Base-by-base conservation (phyloP, 2,797 vertebrate species). In the Bovichtus diacanthus region DNA sequence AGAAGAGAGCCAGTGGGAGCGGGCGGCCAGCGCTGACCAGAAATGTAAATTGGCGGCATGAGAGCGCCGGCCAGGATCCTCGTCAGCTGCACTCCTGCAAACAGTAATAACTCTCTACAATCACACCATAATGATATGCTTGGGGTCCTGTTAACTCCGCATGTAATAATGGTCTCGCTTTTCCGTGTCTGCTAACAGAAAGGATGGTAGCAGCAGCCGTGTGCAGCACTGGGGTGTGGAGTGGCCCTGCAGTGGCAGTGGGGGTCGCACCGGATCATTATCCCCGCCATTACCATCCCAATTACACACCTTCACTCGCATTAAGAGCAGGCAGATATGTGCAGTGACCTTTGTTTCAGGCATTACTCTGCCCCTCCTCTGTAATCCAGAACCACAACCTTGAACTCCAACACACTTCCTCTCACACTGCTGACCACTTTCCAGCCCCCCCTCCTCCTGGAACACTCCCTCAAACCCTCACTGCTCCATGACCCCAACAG, bases 341-440 rank as follows among this genome's bases (percentile, higher is more conserved):
- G 76, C 78, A 36, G 75, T 92, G 90, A 93, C 94, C 91, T 95
- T 94, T 92, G 80, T 81, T 76, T 72, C 85, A 88, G 82, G 76
- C 78, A 85, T 82, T 77, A 75, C 78, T 83, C 79, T 23, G 66
- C 80, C 65, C 41, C 58, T 77, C 41, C 58, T 77, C 74, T 64
- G 66, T 81, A 64, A 90, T 87, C 89, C 81, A 85, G 60, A 89
- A 84, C 61, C 69, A 49, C 78, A 84, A 81, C 82, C 74, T 85
- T 88, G 76, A 88, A 86, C 84, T 65, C 47, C 16, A 8, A 8
- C 15, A 13, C 38, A 23, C 44, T 21, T 6, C 10, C 74, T 51
- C 67, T 53, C 36, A 13, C 76, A 4, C 63, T 9, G 16, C 67
- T 34, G 46, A 16, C 50, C 53, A 49, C 58, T 53, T 64, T 34